phyloP scores from a whole-genome alignment of 92 coral and sea anemone genomes.

The Umimayanthus kanabou region DNA sequence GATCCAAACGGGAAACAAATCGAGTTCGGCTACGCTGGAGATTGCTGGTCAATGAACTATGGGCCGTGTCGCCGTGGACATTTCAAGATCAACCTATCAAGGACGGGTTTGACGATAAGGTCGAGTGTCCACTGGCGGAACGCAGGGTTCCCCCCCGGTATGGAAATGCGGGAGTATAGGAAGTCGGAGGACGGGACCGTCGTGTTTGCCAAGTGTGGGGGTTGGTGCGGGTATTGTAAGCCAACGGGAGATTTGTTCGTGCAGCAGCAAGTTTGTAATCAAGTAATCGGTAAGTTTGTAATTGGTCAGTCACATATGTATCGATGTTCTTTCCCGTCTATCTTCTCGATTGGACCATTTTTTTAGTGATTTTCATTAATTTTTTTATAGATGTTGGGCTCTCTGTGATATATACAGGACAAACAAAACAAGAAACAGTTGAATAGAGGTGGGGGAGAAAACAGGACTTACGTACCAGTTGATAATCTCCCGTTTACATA shows the following conservation, averaged over 20 bases:
- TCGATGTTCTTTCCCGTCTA: too few relatives aligned
- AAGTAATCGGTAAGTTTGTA: conserved; percentile 54
- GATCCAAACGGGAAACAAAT: conserved; percentile 77
- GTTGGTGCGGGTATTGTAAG: conserved; percentile 89
- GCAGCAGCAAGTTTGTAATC: conserved; percentile 73
- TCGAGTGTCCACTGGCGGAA: conserved; percentile 71
- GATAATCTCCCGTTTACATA: too few relatives aligned
- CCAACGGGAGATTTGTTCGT: conserved; percentile 74
- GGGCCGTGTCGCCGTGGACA: conserved; percentile 91
- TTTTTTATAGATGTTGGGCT: too few relatives aligned
- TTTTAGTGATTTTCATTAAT: too few relatives aligned
- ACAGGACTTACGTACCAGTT: too few relatives aligned
- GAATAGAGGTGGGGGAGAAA: too few relatives aligned
- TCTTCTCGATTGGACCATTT: too few relatives aligned
- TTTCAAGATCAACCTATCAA: conserved; percentile 86
- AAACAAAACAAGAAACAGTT: too few relatives aligned
- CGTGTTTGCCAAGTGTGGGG: conserved; percentile 96
- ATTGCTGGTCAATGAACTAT: conserved; percentile 93
- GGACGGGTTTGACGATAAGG: conserved; percentile 76
- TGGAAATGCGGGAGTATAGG: conserved; percentile 83
- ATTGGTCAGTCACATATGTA: too few relatives aligned
- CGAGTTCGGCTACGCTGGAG: conserved; percentile 91
- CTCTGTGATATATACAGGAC: too few relatives aligned
- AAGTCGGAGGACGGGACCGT: conserved; percentile 85
- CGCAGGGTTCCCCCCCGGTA: conserved; percentile 86